Conservation (phyloP, 2,888 invertebrate genomes). For the Brachyptera putata region DNA sequence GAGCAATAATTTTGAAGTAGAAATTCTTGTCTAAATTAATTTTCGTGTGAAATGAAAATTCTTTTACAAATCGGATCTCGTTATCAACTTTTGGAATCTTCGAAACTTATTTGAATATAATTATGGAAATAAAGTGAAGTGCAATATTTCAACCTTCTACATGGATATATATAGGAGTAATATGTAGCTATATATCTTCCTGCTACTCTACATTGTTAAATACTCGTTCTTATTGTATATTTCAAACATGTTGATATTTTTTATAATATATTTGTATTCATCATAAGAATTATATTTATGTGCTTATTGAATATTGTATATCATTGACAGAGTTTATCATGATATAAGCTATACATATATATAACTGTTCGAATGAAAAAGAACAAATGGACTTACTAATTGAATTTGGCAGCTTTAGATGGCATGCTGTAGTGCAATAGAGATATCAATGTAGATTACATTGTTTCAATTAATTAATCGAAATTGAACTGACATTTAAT, state of each 20-base stretch:
- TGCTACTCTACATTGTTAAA: too few relatives aligned
- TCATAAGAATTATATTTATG: too few relatives aligned
- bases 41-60: not conserved
- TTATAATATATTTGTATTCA: too few relatives aligned
- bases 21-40: slow-evolving; percentile 5
- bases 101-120: not conserved
- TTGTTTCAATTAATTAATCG: too few relatives aligned
- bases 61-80: slow-evolving; percentile 5
- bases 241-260: not conserved
- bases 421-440: not conserved
- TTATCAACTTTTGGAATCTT: not conserved
- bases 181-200: not conserved
- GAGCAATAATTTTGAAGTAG: not conserved
- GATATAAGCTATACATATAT: too few relatives aligned
- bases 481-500: too few relatives aligned
- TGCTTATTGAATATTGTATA: too few relatives aligned
- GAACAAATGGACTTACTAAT: not conserved
- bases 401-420: not conserved
- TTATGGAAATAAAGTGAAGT: too few relatives aligned
- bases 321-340: too few relatives aligned
- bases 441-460: not conserved
- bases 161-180: too few relatives aligned
- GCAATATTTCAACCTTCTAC: not conserved
- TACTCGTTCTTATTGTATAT: too few relatives aligned
- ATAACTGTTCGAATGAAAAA: too few relatives aligned